Conservation (phyloP, 2,888 invertebrate species). For the Phortica magna region DNA sequence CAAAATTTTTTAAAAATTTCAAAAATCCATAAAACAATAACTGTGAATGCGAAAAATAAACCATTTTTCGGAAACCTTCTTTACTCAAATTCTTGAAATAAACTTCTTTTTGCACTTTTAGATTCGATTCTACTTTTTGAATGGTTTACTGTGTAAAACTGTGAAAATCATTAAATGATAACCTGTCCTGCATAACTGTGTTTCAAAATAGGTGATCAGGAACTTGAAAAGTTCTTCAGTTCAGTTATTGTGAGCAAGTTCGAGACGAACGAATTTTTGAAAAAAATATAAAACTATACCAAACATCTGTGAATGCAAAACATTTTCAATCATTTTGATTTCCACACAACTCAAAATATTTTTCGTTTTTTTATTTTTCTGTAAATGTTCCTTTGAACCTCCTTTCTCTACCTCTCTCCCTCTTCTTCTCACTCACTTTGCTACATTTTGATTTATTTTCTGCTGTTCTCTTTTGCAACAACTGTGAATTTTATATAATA, state of each 20-base stretch:
- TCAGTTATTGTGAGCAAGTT: conserved; percentile 51
- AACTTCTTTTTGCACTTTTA: no score
- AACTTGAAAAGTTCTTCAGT: conserved; percentile 8
- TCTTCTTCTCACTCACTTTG: background rate
- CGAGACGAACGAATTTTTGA: conserved; percentile 50
- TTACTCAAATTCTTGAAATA: no score
- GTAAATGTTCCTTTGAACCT: no score
- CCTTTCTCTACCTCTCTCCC: no score
- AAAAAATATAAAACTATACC: conserved; percentile 30
- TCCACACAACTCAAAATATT: conserved; percentile 11
- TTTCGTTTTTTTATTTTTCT: conserved; percentile 12
- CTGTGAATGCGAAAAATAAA: conserved; percentile 1
- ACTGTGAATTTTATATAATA: conserved; percentile 37
- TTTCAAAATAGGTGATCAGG: background rate
- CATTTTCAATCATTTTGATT: background rate
- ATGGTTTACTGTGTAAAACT: no score
- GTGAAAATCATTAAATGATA: background rate
- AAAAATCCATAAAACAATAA: background rate
- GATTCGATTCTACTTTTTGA: no score
- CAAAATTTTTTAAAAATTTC: background rate
- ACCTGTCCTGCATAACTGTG: background rate
- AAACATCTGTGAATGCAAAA: conserved; percentile 29
- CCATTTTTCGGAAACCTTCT: no score
- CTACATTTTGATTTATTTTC: background rate
- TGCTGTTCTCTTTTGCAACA: no score